Evolutionary conservation across 2,797 vertebrate genomes (phyloP).

Genomic region (Chrysocyon brachyurus): DNA sequence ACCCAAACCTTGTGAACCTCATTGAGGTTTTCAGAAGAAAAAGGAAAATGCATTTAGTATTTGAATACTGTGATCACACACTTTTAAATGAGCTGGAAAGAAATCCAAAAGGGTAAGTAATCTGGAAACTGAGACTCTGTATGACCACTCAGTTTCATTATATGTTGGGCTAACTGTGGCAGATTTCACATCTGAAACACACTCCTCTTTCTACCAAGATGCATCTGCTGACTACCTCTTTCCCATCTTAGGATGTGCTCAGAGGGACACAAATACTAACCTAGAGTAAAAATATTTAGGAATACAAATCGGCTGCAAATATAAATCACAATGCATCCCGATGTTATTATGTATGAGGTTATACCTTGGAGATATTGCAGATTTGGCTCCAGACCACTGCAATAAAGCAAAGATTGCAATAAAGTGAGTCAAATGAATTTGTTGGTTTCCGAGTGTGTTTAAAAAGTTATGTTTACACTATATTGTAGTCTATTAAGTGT

Average conservation of each 20-base stretch:
- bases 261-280: neutral
- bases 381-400: neutral
- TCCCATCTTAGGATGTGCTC: neutral
- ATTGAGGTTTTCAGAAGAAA: slow-evolving; percentile 95
- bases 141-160: neutral
- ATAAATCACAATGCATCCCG: neutral
- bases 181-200: neutral
- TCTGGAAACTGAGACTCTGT: neutral
- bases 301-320: neutral
- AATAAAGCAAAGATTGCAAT: neutral
- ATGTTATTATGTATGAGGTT: neutral
- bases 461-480: neutral
- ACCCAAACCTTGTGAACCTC: slow-evolving; percentile 94
- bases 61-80: slow-evolving; percentile 96
- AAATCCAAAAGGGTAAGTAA: slow-evolving; percentile 92
- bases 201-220: neutral
- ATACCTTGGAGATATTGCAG: neutral
- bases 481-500: neutral
- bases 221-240: too few species aligned
- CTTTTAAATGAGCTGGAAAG: slow-evolving; percentile 95
- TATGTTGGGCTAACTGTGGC: neutral
- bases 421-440: neutral
- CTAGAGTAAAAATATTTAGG: neutral
- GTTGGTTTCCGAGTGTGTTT: neutral
- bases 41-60: slow-evolving; percentile 93